Conservation (phyloP, 2,113 vertebrate genomes). For the Ochotona princeps region DNA sequence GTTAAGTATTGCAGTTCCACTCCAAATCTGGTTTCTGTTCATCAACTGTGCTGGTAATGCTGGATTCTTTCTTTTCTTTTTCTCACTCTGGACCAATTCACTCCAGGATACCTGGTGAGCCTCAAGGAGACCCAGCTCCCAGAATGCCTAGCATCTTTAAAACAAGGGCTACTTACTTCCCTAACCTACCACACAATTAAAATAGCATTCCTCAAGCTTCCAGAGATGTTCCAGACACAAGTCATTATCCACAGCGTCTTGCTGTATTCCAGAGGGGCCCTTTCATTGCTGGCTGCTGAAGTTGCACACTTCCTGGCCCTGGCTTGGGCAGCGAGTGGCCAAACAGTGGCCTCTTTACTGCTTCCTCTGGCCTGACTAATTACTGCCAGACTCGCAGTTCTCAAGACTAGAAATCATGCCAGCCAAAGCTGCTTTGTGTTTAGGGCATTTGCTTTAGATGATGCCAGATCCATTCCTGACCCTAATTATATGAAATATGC, state of each 20-base stretch:
- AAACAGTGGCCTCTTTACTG: constrained; percentile 73
- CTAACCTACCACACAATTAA: neutral
- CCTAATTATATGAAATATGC: constrained; percentile 83
- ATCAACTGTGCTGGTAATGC: neutral
- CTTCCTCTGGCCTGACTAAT: constrained; percentile 82
- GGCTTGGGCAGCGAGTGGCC: constrained; percentile 66
- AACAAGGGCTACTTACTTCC: constrained; percentile 28
- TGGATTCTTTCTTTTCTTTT: neutral
- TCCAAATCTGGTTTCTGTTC: neutral
- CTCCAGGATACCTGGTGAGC: neutral
- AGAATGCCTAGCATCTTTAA: neutral
- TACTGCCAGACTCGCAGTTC: constrained; percentile 78
- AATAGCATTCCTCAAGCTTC: constrained; percentile 44
- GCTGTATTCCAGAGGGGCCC: neutral
- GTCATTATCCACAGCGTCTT: neutral
- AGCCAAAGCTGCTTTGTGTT: constrained; percentile 83
- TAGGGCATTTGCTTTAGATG: constrained; percentile 77
- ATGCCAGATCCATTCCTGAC: constrained; percentile 85
- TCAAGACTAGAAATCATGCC: constrained; percentile 77
- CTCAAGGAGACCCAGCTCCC: neutral
- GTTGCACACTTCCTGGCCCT: constrained; percentile 35
- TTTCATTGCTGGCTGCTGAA: neutral
- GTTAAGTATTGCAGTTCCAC: neutral
- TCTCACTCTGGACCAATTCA: neutral
- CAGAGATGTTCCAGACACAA: constrained; percentile 14